phyloP scores from a whole-genome alignment of 1,140 invertebrate species.

The Bombus balteatus region DNA sequence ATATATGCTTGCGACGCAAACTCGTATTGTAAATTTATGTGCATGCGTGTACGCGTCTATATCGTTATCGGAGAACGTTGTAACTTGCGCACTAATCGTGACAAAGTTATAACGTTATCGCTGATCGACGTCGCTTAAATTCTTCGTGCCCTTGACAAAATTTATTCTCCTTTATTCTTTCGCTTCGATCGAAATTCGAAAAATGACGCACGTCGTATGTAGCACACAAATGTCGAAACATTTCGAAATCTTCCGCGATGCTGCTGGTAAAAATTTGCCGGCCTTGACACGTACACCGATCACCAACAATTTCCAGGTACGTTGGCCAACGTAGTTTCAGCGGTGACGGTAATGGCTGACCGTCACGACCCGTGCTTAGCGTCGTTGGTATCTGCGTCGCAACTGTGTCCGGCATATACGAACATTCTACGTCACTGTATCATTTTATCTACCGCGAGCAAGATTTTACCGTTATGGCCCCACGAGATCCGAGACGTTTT shows the following conservation, averaged over 20 bases:
- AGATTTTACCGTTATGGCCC: neutral
- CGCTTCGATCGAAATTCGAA: too few relatives aligned
- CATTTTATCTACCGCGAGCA: neutral
- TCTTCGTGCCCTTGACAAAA: accelerated
- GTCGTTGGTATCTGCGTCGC: neutral
- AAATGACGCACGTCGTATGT: too few relatives aligned
- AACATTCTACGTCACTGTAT: neutral
- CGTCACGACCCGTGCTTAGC: slow-evolving; percentile 6
- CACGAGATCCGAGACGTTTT: neutral
- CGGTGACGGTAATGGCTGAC: neutral
- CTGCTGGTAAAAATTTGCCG: neutral
- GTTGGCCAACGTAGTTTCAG: neutral
- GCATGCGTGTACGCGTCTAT: too few relatives aligned
- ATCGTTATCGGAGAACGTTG: neutral
- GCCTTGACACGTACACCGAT: slow-evolving; percentile 31
- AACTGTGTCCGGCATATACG: neutral
- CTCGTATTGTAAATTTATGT: slow-evolving; percentile 13
- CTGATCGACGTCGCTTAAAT: neutral
- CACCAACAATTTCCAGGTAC: neutral
- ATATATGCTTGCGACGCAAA: too few relatives aligned
- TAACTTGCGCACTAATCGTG: neutral
- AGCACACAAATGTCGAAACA: too few relatives aligned
- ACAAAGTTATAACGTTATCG: too few relatives aligned
- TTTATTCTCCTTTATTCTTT: neutral
- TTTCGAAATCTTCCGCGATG: too few relatives aligned